Evolutionary conservation across 2,888 invertebrate species (phyloP).

Genomic region (Athalia cordata): DNA sequence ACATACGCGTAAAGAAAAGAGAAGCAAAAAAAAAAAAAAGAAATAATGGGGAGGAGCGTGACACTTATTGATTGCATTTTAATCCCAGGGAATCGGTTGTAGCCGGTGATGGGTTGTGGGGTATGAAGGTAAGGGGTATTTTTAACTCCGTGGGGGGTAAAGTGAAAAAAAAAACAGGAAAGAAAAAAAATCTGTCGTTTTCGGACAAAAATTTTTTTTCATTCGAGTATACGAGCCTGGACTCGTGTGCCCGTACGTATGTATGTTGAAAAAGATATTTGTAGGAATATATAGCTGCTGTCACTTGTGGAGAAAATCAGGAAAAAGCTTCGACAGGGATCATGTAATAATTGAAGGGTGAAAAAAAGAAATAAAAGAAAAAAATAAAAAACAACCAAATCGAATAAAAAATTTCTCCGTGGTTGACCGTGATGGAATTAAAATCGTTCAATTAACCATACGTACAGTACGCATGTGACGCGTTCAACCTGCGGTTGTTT

Average conservation of each 20-base stretch:
- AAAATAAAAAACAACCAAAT: constrained; percentile 22
- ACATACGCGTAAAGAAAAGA: background rate
- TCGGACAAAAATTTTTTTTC: no score
- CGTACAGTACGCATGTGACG: background rate
- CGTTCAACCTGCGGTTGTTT: background rate
- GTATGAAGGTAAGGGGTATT: background rate
- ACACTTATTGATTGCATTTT: constrained; percentile 3
- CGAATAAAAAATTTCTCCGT: no score
- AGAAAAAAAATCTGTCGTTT: no score
- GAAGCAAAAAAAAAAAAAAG: background rate
- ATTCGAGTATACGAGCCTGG: no score
- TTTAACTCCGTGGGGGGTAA: no score
- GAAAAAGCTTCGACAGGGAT: no score
- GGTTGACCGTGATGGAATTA: no score
- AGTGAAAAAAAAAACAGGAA: no score
- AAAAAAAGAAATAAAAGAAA: constrained; percentile 57
- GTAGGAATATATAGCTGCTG: no score
- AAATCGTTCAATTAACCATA: background rate
- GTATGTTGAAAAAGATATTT: no score
- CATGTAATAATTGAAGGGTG: background rate
- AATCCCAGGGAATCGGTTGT: background rate
- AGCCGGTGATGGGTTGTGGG: constrained; percentile 50
- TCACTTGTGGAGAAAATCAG: no score
- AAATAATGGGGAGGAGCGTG: background rate
- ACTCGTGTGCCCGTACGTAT: no score